These are phyloP conservation scores for Trachemys scripta DNA, from an alignment of 2,113 vertebrate species.

Conservation along the genomic window DNA sequence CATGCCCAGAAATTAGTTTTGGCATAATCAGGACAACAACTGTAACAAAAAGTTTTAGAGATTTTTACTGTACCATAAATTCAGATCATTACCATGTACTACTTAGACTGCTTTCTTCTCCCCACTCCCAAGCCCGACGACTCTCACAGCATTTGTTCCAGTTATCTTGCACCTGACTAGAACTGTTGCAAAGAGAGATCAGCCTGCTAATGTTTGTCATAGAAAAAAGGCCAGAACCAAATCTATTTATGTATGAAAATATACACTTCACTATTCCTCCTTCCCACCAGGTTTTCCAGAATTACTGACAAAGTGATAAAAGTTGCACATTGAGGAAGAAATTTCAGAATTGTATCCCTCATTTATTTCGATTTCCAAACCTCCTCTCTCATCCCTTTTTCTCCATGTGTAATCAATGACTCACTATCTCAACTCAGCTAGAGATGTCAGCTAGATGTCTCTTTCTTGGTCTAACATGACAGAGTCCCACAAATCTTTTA, in stretches of 20 bases:
- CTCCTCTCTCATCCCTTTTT: background rate
- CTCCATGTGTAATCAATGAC: background rate
- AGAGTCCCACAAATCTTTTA: slow-evolving; percentile 35
- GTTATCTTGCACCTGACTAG: slow-evolving; percentile 60
- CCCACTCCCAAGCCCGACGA: slow-evolving; percentile 73
- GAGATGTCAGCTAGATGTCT: background rate
- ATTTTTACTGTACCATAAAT: slow-evolving; percentile 68
- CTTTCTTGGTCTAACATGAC: background rate
- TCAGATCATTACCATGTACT: slow-evolving; percentile 61
- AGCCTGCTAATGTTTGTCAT: slow-evolving; percentile 70
- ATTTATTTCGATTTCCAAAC: background rate
- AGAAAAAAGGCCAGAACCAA: slow-evolving; percentile 71
- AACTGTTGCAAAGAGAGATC: slow-evolving; percentile 76
- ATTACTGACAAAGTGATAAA: slow-evolving; percentile 64
- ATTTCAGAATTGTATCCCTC: slow-evolving; percentile 12
- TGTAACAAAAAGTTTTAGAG: slow-evolving; percentile 41
- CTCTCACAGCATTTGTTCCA: slow-evolving; percentile 47
- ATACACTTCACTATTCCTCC: slow-evolving; percentile 59
- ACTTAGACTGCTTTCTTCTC: slow-evolving; percentile 72
- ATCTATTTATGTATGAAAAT: slow-evolving; percentile 67
- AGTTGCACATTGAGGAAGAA: slow-evolving; percentile 42
- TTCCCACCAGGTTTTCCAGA: slow-evolving; percentile 77
- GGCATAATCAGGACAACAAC: slow-evolving; percentile 22
- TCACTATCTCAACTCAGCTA: background rate
- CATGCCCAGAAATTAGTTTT: slow-evolving; percentile 58